Evolutionary conservation across 2,797 vertebrate genomes (phyloP).

Genomic region (Lutjanus campechanus): DNA sequence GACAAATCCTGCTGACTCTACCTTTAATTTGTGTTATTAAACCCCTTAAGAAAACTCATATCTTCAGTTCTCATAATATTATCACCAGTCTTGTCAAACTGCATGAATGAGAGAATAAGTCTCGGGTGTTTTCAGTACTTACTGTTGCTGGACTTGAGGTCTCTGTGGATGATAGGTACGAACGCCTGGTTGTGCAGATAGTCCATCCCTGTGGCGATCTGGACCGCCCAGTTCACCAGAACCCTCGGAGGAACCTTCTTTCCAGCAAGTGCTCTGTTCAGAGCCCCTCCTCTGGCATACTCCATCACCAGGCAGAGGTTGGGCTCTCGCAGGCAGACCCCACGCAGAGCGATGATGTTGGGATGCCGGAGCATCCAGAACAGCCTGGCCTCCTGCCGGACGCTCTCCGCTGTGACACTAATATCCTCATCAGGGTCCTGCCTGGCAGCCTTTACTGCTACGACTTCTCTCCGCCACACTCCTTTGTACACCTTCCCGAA

Average conservation of each 20-base stretch:
- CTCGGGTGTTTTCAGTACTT: conserved; percentile 77
- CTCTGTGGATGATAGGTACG: conserved; percentile 94
- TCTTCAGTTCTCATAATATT: not conserved
- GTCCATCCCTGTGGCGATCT: conserved; percentile 94
- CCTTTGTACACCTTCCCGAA: conserved; percentile 95
- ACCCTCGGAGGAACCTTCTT: conserved; percentile 92
- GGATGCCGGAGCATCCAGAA: conserved; percentile 93
- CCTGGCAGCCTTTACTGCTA: conserved; percentile 93
- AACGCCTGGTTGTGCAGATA: conserved; percentile 93
- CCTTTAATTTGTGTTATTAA: not conserved
- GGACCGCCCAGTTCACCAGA: conserved; percentile 95
- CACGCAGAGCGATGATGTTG: conserved; percentile 92
- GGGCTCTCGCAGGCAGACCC: conserved; percentile 91
- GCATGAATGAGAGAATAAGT: not conserved
- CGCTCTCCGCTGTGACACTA: conserved; percentile 89
- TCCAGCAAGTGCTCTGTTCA: conserved; percentile 91
- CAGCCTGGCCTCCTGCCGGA: conserved; percentile 92
- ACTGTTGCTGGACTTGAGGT: conserved; percentile 97
- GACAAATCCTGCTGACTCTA: too few relatives aligned
- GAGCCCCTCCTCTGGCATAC: conserved; percentile 91
- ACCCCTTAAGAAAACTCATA: not conserved
- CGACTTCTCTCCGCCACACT: conserved; percentile 88
- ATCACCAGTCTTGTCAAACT: not conserved
- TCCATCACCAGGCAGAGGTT: conserved; percentile 96
- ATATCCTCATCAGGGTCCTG: conserved; percentile 94